phyloP scores from a whole-genome alignment of 1,140 invertebrate species.

The Leptonema lineaticorne region DNA sequence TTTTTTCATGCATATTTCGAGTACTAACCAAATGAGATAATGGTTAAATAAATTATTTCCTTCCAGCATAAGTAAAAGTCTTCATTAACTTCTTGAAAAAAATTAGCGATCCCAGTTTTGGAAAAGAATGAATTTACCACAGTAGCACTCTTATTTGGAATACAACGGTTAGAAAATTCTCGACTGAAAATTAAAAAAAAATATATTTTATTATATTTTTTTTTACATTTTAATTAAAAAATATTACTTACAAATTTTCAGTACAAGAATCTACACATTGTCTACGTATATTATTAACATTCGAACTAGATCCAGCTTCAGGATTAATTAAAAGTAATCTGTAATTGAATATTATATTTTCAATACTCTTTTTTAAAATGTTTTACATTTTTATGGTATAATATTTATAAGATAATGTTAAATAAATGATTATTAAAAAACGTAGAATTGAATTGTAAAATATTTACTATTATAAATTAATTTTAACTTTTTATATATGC shows the following conservation, averaged over 20 bases:
- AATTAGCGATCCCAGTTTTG: slow-evolving; percentile 56
- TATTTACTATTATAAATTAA: no score
- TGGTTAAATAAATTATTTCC: slow-evolving; percentile 62
- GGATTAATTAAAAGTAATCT: slow-evolving; percentile 36
- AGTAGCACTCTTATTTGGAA: slow-evolving; percentile 52
- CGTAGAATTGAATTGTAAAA: no score
- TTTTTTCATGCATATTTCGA: slow-evolving; percentile 1
- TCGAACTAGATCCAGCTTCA: slow-evolving; percentile 12
- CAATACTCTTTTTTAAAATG: no score
- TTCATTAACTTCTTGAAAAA: slow-evolving; percentile 63
- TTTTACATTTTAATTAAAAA: neutral
- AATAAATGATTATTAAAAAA: no score
- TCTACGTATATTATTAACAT: slow-evolving; percentile 45
- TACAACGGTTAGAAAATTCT: slow-evolving; percentile 58
- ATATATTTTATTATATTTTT: neutral
- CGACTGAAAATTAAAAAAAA: slow-evolving; percentile 47
- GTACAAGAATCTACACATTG: slow-evolving; percentile 56
- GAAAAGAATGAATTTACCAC: slow-evolving; percentile 53
- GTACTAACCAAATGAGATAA: slow-evolving; percentile 63
- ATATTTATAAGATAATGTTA: no score
- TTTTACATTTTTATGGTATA: no score
- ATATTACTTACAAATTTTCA: slow-evolving; percentile 36
- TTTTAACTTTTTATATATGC: no score
- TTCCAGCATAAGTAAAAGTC: slow-evolving; percentile 64
- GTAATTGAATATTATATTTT: slow-evolving; percentile 42